phyloP scores from a whole-genome alignment of 2,888 invertebrate species.

The Gymnoscelis rufifasciata region DNA sequence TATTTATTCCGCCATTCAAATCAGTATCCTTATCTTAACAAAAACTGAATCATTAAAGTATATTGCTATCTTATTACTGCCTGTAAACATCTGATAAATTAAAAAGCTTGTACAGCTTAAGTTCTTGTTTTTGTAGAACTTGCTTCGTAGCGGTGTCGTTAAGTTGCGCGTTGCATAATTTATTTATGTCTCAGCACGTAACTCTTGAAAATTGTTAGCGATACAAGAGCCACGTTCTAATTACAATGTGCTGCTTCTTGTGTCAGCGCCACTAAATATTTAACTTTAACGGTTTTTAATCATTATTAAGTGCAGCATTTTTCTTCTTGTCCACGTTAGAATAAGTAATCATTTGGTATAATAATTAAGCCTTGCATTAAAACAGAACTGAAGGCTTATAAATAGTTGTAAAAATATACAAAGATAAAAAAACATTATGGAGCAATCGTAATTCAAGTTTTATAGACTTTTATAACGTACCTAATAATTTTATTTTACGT shows the following conservation, averaged over 20 bases:
- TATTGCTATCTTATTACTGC: too few species aligned
- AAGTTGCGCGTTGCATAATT: conserved; percentile 70
- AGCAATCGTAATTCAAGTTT: too few species aligned
- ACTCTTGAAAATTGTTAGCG: conserved; percentile 51
- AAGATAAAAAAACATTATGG: too few species aligned
- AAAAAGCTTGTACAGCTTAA: too few species aligned
- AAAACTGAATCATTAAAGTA: too few species aligned
- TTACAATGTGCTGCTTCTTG: conserved; percentile 21
- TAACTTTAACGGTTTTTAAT: conserved; percentile 22
- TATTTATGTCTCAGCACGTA: conserved; percentile 73
- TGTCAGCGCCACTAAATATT: conserved; percentile 26
- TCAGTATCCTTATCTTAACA: too few species aligned
- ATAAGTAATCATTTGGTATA: conserved; percentile 14
- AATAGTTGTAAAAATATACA: too few species aligned
- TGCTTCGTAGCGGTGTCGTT: conserved; percentile 42
- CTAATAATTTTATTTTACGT: too few species aligned
- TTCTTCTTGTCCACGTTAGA: conserved; percentile 17
- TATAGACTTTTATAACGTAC: too few species aligned
- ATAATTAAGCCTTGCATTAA: too few species aligned
- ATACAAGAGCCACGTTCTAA: conserved; percentile 38
- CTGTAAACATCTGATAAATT: conserved; percentile 8
- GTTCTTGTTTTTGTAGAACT: not conserved
- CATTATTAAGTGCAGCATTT: conserved; percentile 1
- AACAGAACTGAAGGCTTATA: too few species aligned
- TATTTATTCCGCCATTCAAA: too few species aligned